phyloP scores from a whole-genome alignment of 2,888 invertebrate species.

The Julus scanicus region DNA sequence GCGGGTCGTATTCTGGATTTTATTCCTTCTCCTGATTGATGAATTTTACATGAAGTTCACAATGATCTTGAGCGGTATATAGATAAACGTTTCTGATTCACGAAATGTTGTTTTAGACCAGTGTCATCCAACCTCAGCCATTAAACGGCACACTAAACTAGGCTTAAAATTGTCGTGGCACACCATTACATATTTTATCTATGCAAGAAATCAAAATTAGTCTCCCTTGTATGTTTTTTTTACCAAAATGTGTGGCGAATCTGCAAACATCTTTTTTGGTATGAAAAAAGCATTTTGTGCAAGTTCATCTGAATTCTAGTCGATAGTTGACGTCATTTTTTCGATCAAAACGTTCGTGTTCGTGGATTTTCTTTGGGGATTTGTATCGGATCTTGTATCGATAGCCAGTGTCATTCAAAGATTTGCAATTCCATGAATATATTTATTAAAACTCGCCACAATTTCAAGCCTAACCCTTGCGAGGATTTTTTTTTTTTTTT shows the following conservation, averaged over 20 bases:
- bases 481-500: neutral
- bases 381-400: neutral
- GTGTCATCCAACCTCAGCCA: no score
- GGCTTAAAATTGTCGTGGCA: no score
- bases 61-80: no score
- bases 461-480: neutral
- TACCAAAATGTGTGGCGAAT: no score
- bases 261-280: neutral
- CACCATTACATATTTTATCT: no score
- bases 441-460: neutral
- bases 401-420: constrained; percentile 32
- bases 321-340: neutral
- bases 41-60: neutral
- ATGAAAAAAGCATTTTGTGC: neutral
- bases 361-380: neutral
- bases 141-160: no score
- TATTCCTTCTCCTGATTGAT: neutral
- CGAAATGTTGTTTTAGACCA: no score
- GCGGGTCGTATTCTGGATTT: neutral
- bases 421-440: constrained; percentile 39
- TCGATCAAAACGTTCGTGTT: neutral
- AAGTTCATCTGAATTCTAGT: neutral
- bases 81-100: no score
- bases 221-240: no score
- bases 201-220: no score